phyloP scores from a whole-genome alignment of 2,888 invertebrate species.

The Anaspis maculata region DNA sequence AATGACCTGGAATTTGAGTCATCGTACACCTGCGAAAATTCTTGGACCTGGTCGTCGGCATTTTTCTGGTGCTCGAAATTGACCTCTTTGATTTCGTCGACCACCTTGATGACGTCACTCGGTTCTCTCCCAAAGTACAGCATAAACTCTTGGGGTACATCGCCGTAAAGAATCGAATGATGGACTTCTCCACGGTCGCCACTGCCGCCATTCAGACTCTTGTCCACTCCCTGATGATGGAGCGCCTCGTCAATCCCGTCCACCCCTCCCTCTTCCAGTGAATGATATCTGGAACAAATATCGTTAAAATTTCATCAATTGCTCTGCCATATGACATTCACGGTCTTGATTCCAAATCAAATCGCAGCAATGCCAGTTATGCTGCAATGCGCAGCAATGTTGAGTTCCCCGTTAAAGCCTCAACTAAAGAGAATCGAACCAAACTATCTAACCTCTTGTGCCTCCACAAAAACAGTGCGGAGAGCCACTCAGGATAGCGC shows the following conservation, averaged over 20 bases:
- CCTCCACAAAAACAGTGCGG: no score
- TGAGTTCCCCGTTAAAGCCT: no score
- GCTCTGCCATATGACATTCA: no score
- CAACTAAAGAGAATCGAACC: no score
- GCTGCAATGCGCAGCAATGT: no score
- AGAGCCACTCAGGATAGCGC: no score
- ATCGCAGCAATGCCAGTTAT: no score
- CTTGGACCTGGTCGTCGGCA: conserved; percentile 26
- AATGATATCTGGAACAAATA: conserved; percentile 8
- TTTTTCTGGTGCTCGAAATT: conserved; percentile 22
- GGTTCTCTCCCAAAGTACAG: conserved; percentile 31
- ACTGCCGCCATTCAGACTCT: conserved; percentile 2
- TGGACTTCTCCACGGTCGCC: background rate
- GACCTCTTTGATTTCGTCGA: conserved; percentile 26
- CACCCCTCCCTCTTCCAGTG: conserved; percentile 8
- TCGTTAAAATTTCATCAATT: background rate
- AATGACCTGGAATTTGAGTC: conserved; percentile 30
- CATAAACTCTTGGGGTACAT: conserved; percentile 23
- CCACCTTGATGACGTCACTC: conserved; percentile 36
- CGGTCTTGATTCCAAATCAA: no score
- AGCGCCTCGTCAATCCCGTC: no score
- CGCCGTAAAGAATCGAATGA: conserved; percentile 1
- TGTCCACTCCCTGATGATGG: background rate
- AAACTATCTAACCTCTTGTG: no score
- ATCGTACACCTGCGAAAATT: conserved; percentile 33